Percentiles rank a stretch among this genome's conserved stretches.
Conservation (phyloP, 2,888 invertebrate species). For the Aradus depressus region DNA sequence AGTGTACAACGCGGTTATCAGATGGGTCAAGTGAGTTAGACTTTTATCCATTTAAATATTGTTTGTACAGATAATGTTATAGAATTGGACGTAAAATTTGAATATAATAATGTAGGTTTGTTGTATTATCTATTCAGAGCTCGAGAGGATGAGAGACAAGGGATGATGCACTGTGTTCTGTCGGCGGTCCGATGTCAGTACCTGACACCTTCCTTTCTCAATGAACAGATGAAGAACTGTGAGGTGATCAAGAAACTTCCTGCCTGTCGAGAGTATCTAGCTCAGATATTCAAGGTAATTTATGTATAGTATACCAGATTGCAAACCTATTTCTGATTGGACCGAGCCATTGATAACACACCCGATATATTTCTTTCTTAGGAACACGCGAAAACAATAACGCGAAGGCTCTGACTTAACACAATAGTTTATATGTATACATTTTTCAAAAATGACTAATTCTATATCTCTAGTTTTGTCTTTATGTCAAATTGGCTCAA, state of each 20-base stretch:
- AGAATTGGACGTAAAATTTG: too few relatives aligned
- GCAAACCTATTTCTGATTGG: too few relatives aligned
- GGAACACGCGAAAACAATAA: too few relatives aligned
- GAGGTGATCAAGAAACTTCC: slow-evolving; percentile 76
- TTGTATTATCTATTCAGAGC: slow-evolving; percentile 43
- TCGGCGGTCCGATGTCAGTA: slow-evolving; percentile 85
- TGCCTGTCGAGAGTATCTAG: slow-evolving; percentile 78
- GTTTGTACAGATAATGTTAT: neutral
- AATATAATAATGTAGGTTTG: neutral
- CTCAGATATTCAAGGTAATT: slow-evolving; percentile 67
- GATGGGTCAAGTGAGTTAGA: slow-evolving; percentile 53
- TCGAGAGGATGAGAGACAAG: slow-evolving; percentile 70
- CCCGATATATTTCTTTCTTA: too few relatives aligned
- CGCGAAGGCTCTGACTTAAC: too few relatives aligned
- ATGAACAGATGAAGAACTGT: slow-evolving; percentile 84
- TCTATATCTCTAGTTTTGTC: too few relatives aligned
- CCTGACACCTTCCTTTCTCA: slow-evolving; percentile 78
- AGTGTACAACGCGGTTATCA: slow-evolving; percentile 81
- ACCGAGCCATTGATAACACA: too few relatives aligned
- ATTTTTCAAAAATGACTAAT: too few relatives aligned
- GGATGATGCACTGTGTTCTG: slow-evolving; percentile 77
- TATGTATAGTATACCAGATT: neutral
- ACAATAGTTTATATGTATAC: too few relatives aligned
- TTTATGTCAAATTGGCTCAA: too few relatives aligned
- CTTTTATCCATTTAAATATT: neutral